Percentiles rank a stretch among this genome's conserved stretches.
Conservation (phyloP, 2,888 invertebrate genomes). For the Tholera decimalis region DNA sequence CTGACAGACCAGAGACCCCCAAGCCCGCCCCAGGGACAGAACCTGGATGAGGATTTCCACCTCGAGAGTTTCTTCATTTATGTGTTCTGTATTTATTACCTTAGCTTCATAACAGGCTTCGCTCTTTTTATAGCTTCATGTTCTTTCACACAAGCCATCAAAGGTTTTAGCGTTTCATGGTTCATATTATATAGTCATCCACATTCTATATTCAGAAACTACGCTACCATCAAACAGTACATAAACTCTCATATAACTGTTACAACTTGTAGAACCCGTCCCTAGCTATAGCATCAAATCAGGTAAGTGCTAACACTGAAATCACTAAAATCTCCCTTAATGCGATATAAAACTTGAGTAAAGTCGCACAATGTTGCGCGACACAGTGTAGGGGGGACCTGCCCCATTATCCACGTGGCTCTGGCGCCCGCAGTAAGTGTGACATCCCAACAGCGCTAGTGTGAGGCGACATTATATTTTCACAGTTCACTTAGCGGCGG, state of each 20-base stretch:
- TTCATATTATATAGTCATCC: neutral
- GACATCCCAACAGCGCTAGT: neutral
- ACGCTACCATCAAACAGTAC: neutral
- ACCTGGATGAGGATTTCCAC: too few relatives aligned
- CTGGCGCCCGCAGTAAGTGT: conserved; percentile 8
- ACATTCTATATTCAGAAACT: neutral
- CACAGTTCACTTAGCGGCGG: conserved; percentile 56
- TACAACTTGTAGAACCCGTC: neutral
- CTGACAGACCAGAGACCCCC: too few relatives aligned
- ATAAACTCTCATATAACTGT: neutral
- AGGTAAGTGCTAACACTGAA: conserved; percentile 19
- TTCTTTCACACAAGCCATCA: neutral
- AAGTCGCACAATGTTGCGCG: conserved; percentile 6
- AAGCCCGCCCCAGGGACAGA: too few relatives aligned
- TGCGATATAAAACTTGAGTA: conserved; percentile 8
- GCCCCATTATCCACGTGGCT: neutral
- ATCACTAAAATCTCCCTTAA: conserved; percentile 17
- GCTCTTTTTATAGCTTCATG: neutral
- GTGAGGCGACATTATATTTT: conserved; percentile 51
- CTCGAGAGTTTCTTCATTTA: too few relatives aligned
- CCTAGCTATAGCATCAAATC: neutral
- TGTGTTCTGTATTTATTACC: too few relatives aligned
- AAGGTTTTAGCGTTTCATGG: too few relatives aligned
- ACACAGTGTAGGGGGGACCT: neutral
- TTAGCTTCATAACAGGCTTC: neutral